Base-by-base conservation (phyloP, 2,888 invertebrate genomes). In the Didymodactylos carnosus region DNA sequence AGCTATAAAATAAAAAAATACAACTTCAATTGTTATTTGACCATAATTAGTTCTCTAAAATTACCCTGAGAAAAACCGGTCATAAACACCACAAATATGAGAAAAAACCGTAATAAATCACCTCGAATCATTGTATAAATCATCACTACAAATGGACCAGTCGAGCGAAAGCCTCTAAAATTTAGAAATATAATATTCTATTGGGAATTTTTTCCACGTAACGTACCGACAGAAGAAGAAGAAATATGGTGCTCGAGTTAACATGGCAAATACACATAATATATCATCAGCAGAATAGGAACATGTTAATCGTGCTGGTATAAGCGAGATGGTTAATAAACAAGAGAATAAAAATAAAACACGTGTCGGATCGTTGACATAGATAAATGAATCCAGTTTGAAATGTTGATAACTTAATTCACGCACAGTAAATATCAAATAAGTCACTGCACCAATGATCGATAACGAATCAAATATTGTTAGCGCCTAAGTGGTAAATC, bases 81-180 rank as follows among this genome's bases (percentile, higher is more conserved):
- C 8, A 98, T 91, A 82, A 98, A 97, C 6, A 98, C 93, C 77
- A 93, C 85, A 82, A 97, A 98, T 81, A 98, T 98, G 70, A 91
- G 90, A 76, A 94, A 93, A 83, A 98, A 98, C 77, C 97, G 87
- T 39, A 95, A 85, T 40, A 97, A 86, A 84, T 98, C 97, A 74
- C 95, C 94, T 88, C 91, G 90, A 71, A 97, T 91, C 93, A 98
- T 97, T 77, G 94, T 88, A 84, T 97, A 97, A 78, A 98, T 94
- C 95, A 97, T 97, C 78, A 95, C 92, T n/a, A 97, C 97, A 87
- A 97, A 97, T 0, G 97, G 97, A 6, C 97, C 97, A 1, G 97
- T 94, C 0, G 94, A 92, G 84, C 94, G 93, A 84, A 97, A 93
- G 19, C 94, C 95, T 80, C 97, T 93, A 84, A 53, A 86, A 85